These are phyloP conservation scores for Shinisaurus crocodilurus DNA, from an alignment of 2,113 vertebrate species.

Conservation along the genomic window DNA sequence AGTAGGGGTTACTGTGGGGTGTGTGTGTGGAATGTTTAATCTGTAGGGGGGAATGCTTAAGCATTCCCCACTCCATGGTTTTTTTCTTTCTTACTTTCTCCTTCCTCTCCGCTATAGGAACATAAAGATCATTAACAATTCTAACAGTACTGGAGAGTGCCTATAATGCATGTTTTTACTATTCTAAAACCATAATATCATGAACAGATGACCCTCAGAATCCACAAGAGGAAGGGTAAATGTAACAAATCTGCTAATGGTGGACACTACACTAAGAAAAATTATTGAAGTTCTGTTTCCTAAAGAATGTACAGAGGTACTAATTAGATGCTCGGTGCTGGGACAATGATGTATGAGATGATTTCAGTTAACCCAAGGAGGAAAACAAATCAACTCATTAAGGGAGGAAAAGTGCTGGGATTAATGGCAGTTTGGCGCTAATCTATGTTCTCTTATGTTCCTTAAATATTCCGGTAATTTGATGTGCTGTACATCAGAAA, in stretches of 20 bases:
- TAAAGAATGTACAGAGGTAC: slow-evolving; percentile 17
- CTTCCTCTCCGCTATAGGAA: background rate
- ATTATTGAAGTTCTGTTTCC: slow-evolving; percentile 1
- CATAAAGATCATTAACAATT: background rate
- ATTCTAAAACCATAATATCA: background rate
- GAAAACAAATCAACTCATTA: slow-evolving; percentile 39
- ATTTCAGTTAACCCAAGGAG: slow-evolving; percentile 26
- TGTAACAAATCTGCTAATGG: background rate
- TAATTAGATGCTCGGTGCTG: slow-evolving; percentile 22
- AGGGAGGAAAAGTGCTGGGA: background rate
- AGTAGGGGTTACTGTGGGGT: no score
- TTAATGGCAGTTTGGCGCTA: slow-evolving; percentile 5
- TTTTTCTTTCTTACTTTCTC: background rate
- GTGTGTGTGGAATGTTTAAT: no score
- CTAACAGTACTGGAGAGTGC: background rate
- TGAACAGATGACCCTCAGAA: background rate
- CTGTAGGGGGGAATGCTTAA: background rate
- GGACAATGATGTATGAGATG: slow-evolving; percentile 19
- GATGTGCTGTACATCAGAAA: background rate
- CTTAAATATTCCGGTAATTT: slow-evolving; percentile 16
- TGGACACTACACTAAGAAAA: background rate
- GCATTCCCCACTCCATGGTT: background rate
- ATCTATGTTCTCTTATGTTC: slow-evolving; percentile 3
- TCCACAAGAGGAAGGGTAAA: background rate
- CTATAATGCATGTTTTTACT: background rate